Evolutionary conservation across 2,113 vertebrate genomes (phyloP), one percentile per base, ranked within the genome.

Genomic region (Melanotaenia duboulayi): DNA sequence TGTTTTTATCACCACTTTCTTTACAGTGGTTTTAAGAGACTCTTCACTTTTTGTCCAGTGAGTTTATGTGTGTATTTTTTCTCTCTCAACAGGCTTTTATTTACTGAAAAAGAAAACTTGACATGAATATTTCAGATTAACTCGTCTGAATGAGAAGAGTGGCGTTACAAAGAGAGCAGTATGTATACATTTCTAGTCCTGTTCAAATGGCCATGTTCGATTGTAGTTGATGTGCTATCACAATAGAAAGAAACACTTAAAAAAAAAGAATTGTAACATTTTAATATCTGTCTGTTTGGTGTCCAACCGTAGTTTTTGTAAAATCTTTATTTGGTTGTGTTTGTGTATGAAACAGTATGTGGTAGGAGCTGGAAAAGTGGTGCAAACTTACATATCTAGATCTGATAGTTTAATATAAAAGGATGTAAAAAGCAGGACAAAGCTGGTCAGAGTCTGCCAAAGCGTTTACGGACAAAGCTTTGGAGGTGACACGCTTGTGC

Each of bases 291-390:
- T 87, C 79, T 85, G 74, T 87, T 88, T 89, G 80, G 68, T 84
- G 90, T 92, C 85, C 84, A 83, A 87, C 77, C 11, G 87, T 90
- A 89, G 85, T 71, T 90, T 88, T 74, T 86, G 87, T 92, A 88
- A 90, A 88, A 80, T 83, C 72, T 86, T 90, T 74, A 63, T 85
- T 92, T 90, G 85, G 58, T 83, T 86, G 91, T 92, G 81, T 91
- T 86, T 78, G 85, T 87, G 85, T 86, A 50, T 77, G 78, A 77
- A 80, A 77, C 82, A 76, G 71, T 78, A 22, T 55, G 80, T 84
- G 85, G 60, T 87, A 83, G 79, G 65, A 80, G 86, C 83, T 81
- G 76, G 82, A 83, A 75, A 51, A 57, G 79, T 8, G 49, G 63
- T 80, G 65, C 71, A 72, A 86, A 68, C 58, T 73, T 71, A 75